Percentiles rank a stretch among this genome's conserved stretches.
phyloP scores from a whole-genome alignment of 2,888 invertebrate genomes.

The Andrena chrysosceles region DNA sequence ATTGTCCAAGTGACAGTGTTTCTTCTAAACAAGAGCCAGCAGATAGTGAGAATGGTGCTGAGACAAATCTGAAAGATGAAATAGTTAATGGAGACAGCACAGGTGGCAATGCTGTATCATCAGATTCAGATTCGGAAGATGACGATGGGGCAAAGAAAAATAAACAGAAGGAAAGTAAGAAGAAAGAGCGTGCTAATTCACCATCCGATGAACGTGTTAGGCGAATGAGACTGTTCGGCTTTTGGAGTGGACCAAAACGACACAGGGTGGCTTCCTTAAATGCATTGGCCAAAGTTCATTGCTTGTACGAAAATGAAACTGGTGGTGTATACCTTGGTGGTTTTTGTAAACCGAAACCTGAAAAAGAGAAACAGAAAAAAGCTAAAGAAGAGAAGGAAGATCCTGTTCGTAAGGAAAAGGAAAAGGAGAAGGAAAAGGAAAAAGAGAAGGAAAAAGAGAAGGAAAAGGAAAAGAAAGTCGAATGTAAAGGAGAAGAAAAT shows the following conservation, averaged over 20 bases:
- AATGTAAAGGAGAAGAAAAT: slow-evolving; percentile 73
- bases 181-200: slow-evolving; percentile 74
- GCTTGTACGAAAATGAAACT: slow-evolving; percentile 95
- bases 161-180: slow-evolving; percentile 62
- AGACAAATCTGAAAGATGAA: slow-evolving; percentile 76
- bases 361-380: slow-evolving; percentile 75
- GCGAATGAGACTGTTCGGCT: slow-evolving; percentile 88
- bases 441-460: slow-evolving; percentile 75
- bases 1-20: slow-evolving; percentile 62
- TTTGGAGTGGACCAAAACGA: slow-evolving; percentile 92
- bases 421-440: slow-evolving; percentile 73
- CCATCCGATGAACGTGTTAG: slow-evolving; percentile 81
- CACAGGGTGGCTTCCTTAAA: slow-evolving; percentile 95
- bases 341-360: slow-evolving; percentile 86
- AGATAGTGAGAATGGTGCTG: slow-evolving; percentile 62
- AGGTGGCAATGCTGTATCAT: slow-evolving; percentile 47
- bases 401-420: slow-evolving; percentile 69
- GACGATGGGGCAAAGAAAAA: slow-evolving; percentile 57
- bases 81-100: slow-evolving; percentile 62
- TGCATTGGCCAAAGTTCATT: slow-evolving; percentile 95
- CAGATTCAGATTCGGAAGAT: slow-evolving; percentile 60
- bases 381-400: slow-evolving; percentile 69
- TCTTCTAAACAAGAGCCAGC: slow-evolving; percentile 71
- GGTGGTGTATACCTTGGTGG: slow-evolving; percentile 88
- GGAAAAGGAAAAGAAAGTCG: slow-evolving; percentile 72